A percentile compares a stretch with the other conserved stretches of the same genome.
These are phyloP conservation scores for Panagrolaimus sp. DNA, from an alignment of 1,140 invertebrate genomes.

Conservation along the genomic window DNA sequence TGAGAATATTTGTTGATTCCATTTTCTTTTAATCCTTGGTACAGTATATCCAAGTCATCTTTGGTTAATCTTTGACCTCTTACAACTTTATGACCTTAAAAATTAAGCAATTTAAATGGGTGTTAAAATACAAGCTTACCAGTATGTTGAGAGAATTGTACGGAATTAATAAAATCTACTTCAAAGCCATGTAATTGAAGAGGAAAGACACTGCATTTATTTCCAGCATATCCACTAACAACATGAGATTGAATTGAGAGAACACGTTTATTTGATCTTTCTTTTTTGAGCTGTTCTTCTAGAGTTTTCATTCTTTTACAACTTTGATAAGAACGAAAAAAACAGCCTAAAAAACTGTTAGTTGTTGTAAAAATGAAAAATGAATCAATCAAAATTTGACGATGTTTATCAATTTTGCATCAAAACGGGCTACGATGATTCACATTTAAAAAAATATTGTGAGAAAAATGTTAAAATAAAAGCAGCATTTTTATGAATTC, in stretches of 20 bases:
- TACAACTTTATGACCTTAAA: slow-evolving; percentile 36
- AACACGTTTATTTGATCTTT: slow-evolving; percentile 63
- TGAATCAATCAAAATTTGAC: too few species aligned
- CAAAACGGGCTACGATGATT: too few species aligned
- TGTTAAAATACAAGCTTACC: too few species aligned
- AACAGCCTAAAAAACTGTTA: too few species aligned
- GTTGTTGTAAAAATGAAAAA: too few species aligned
- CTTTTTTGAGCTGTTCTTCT: too few species aligned
- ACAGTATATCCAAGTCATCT: slow-evolving; percentile 72
- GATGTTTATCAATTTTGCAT: too few species aligned
- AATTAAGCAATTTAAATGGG: neutral
- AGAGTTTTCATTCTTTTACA: too few species aligned
- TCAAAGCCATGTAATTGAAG: slow-evolving; percentile 92
- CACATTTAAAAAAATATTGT: too few species aligned
- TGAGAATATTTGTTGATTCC: slow-evolving; percentile 74
- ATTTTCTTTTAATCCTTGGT: slow-evolving; percentile 75
- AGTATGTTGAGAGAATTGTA: slow-evolving; percentile 94
- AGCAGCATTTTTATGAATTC: too few species aligned
- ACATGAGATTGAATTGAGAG: slow-evolving; percentile 96
- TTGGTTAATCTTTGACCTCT: slow-evolving; percentile 77
- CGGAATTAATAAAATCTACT: slow-evolving; percentile 91
- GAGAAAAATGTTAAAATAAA: too few species aligned
- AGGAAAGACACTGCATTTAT: slow-evolving; percentile 90
- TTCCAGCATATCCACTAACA: slow-evolving; percentile 91
- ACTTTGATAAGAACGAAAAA: too few species aligned